Percentiles rank a stretch among this genome's conserved stretches.
These are phyloP conservation scores for Harmothoe impar DNA, from an alignment of 2,888 invertebrate genomes.

Conservation along the genomic window DNA sequence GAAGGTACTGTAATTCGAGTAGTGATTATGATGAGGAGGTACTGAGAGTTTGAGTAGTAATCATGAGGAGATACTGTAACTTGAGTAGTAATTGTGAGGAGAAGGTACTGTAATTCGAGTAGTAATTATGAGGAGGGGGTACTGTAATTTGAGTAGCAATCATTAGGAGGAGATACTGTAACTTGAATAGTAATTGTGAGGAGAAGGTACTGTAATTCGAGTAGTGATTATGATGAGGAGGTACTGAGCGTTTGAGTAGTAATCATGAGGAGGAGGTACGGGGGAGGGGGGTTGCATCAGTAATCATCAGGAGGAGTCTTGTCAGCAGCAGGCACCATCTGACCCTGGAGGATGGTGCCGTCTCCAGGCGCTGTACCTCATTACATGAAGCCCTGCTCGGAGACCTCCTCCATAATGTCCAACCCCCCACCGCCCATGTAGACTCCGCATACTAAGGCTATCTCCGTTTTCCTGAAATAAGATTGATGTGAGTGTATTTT, in stretches of 20 bases:
- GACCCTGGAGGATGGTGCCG: neutral
- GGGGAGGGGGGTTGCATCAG: neutral
- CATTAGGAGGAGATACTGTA: too few species aligned
- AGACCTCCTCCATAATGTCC: neutral
- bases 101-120: too few species aligned
- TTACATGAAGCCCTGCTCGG: neutral
- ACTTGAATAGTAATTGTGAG: too few species aligned
- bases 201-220: too few species aligned
- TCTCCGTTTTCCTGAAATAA: neutral
- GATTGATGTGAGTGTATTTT: neutral
- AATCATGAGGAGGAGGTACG: neutral
- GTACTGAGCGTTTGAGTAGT: neutral
- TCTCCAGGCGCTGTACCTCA: conserved; percentile 1
- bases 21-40: too few species aligned
- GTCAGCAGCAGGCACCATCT: conserved; percentile 8
- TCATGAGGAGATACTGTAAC: too few species aligned
- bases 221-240: neutral
- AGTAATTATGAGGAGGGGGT: too few species aligned
- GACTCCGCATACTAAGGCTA: conserved; percentile 5
- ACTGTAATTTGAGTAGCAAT: too few species aligned
- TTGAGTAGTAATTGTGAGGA: too few species aligned
- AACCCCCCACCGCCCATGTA: neutral
- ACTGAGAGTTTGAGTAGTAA: too few species aligned
- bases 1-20: too few species aligned
- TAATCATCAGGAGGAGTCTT: neutral